phyloP scores from a whole-genome alignment of 2,888 invertebrate species.

The Ptycholaimellus sp. region DNA sequence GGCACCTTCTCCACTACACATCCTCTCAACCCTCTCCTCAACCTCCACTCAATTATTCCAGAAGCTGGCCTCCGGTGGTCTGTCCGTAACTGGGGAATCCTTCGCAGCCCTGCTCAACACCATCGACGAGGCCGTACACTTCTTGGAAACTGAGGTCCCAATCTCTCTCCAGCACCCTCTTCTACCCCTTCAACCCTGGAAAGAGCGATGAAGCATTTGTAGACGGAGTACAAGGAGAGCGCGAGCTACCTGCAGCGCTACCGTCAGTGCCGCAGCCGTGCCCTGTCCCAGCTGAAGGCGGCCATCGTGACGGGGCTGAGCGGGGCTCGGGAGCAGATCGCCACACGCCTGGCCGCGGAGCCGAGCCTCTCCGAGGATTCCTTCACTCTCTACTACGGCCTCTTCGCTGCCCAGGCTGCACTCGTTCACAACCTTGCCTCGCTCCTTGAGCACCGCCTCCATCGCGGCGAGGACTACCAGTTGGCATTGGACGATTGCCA shows the following conservation, averaged over 20 bases:
- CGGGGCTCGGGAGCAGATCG: no score
- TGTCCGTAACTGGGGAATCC: slow-evolving; percentile 27
- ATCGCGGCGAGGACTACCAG: slow-evolving; percentile 21
- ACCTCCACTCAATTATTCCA: no score
- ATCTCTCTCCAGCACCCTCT: neutral
- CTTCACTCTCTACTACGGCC: slow-evolving; percentile 64
- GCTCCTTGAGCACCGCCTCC: neutral
- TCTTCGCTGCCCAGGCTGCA: slow-evolving; percentile 71
- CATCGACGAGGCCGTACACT: slow-evolving; percentile 28
- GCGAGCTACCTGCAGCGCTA: slow-evolving; percentile 40
- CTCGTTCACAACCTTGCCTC: slow-evolving; percentile 38
- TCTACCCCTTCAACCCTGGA: neutral
- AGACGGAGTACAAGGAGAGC: slow-evolving; percentile 59
- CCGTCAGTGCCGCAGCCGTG: slow-evolving; percentile 49
- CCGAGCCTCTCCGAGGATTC: slow-evolving; percentile 33
- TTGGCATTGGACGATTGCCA: slow-evolving; percentile 52
- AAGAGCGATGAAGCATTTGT: slow-evolving; percentile 26
- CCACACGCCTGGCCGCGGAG: neutral
- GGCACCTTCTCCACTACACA: no score
- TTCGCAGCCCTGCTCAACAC: slow-evolving; percentile 27
- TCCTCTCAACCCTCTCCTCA: no score
- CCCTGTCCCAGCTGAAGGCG: slow-evolving; percentile 50
- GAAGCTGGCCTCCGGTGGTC: slow-evolving; percentile 3
- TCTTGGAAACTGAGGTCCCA: slow-evolving; percentile 12
- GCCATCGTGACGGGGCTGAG: slow-evolving; percentile 51